A percentile compares a stretch with the other conserved stretches of the same genome.
phyloP scores from a whole-genome alignment of 2,888 invertebrate genomes.

The Dorcus parallelipipedus region DNA sequence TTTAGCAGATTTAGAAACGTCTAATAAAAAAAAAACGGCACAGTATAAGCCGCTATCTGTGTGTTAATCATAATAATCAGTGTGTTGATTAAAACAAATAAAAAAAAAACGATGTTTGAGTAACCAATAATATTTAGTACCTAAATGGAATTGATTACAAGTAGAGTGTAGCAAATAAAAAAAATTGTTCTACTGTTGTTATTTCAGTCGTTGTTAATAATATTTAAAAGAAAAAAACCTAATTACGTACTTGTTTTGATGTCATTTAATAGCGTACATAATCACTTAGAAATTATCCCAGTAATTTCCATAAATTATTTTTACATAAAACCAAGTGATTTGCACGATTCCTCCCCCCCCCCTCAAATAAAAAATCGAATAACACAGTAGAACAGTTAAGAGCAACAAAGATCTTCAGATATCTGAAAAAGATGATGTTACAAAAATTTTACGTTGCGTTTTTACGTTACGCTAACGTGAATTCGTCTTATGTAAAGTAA shows the following conservation, averaged over 20 bases:
- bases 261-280: background rate
- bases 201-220: background rate
- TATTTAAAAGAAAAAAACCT: background rate
- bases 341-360: too few species aligned
- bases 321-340: background rate
- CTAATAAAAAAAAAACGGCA: too few species aligned
- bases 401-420: conserved; percentile 9
- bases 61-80: too few species aligned
- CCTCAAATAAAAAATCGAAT: background rate
- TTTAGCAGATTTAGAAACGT: too few species aligned
- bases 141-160: conserved; percentile 1
- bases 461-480: conserved; percentile 14
- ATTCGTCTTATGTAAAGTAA: conserved; percentile 16
- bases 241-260: too few species aligned
- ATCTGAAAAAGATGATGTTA: conserved; percentile 7
- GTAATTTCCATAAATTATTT: background rate
- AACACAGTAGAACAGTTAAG: conserved; percentile 16
- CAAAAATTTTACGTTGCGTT: conserved; percentile 15
- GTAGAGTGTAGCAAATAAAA: background rate
- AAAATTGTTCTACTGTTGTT: conserved; percentile 1
- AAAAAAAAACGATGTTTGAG: background rate
- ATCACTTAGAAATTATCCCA: background rate
- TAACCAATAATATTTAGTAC: background rate
- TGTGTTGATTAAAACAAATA: too few species aligned
- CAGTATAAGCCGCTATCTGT: too few species aligned